Evolutionary conservation across 2,113 vertebrate species (phyloP).

Genomic region (Clinocottus analis): DNA sequence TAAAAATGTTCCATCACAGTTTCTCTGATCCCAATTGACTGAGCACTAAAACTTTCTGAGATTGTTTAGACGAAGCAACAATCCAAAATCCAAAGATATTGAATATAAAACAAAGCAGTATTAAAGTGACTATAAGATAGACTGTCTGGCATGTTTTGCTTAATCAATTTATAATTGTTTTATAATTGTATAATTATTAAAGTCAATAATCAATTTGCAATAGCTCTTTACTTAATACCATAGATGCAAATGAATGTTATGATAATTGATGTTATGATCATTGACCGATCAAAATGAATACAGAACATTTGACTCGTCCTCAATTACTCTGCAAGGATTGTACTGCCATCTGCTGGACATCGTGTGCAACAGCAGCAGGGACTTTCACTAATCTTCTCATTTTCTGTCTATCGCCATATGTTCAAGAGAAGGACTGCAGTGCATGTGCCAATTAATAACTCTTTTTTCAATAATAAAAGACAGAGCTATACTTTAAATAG

Average conservation of each 20-base stretch:
- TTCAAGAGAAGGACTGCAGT: neutral
- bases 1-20: neutral
- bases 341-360: slow-evolving; percentile 71
- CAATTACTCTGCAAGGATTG: neutral
- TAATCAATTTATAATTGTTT: too few relatives aligned
- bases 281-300: too few relatives aligned
- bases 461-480: neutral
- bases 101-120: neutral
- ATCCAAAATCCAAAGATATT: neutral
- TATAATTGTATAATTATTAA: neutral
- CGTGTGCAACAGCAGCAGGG: slow-evolving; percentile 23
- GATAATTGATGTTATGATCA: too few relatives aligned
- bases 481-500: neutral
- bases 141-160: neutral
- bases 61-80: neutral
- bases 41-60: neutral
- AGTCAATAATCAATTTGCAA: neutral
- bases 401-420: neutral
- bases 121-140: neutral
- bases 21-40: neutral
- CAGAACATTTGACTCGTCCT: neutral
- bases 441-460: slow-evolving; percentile 1
- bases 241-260: too few relatives aligned
- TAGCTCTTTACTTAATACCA: neutral
- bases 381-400: neutral